These are phyloP conservation scores for Ceratosolen solmsi DNA, from an alignment of 1,140 invertebrate species.

Conservation along the genomic window DNA sequence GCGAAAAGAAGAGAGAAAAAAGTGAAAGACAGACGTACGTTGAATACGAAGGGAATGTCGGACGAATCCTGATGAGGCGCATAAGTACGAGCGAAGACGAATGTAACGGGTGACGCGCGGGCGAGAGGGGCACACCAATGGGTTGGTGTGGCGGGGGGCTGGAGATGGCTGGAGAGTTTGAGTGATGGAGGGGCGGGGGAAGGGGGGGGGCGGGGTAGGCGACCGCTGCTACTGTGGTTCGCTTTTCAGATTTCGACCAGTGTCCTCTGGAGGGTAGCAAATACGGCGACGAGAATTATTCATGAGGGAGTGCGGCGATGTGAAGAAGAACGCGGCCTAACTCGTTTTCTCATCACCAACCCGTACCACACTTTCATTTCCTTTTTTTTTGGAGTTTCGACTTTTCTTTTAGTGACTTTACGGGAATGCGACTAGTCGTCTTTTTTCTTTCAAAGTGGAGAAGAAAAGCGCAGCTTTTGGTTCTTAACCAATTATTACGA, in stretches of 20 bases:
- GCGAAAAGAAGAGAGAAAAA: background rate
- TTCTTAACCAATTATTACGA: background rate
- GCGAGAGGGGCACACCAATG: too few species aligned
- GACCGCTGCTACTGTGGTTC: background rate
- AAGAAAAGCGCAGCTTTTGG: background rate
- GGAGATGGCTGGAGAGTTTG: background rate
- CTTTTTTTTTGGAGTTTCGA: background rate
- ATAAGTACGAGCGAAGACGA: slow-evolving; percentile 38
- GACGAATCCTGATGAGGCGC: slow-evolving; percentile 41
- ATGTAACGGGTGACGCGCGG: slow-evolving; percentile 23
- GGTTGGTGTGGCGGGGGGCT: background rate
- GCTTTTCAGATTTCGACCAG: slow-evolving; percentile 47
- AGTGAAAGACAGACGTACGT: background rate
- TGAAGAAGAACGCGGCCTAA: slow-evolving; percentile 17
- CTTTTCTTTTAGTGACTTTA: slow-evolving; percentile 17
- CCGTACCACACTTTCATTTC: background rate
- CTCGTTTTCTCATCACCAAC: background rate
- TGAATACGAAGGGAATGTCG: slow-evolving; percentile 12
- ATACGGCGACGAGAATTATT: slow-evolving; percentile 53
- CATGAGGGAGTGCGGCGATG: slow-evolving; percentile 48
- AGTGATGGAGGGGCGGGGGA: background rate
- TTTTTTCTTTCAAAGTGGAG: background rate
- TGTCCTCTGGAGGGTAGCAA: slow-evolving; percentile 23
- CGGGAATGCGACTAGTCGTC: background rate
- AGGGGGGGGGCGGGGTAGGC: background rate